A percentile compares a stretch with the other conserved stretches of the same genome.
These are phyloP conservation scores for Branchipolynoe longqiensis DNA, from an alignment of 2,888 invertebrate genomes.

Conservation along the genomic window DNA sequence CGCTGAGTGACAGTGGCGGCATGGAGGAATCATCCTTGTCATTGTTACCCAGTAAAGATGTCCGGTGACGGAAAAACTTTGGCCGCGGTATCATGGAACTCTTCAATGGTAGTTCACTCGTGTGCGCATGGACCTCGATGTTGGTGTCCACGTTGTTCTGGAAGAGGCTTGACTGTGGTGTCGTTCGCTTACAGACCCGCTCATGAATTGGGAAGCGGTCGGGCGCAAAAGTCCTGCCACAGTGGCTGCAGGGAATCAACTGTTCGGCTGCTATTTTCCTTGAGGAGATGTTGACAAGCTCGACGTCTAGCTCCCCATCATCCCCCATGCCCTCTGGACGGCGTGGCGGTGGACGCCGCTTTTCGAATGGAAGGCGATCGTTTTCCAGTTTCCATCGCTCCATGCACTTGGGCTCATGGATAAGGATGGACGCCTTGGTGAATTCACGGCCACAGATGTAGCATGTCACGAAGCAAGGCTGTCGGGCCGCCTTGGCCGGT, in stretches of 20 bases:
- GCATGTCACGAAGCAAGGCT: conserved; percentile 82
- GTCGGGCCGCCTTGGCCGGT: conserved; percentile 33
- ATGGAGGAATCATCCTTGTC: no score
- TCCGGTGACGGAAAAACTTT: no score
- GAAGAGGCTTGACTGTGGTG: no score
- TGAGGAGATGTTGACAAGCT: conserved; percentile 76
- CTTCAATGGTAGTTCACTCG: no score
- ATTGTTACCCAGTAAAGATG: no score
- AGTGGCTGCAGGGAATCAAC: conserved; percentile 64
- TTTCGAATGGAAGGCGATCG: conserved; percentile 83
- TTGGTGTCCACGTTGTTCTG: not conserved
- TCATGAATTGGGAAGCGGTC: conserved; percentile 65
- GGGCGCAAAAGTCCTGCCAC: conserved; percentile 64
- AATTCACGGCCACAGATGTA: conserved; percentile 86
- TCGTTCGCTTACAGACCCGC: conserved; percentile 53
- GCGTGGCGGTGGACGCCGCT: conserved; percentile 84
- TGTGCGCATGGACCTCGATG: not conserved
- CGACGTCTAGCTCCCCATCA: conserved; percentile 61
- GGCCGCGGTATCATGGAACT: no score
- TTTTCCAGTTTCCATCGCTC: conserved; percentile 85
- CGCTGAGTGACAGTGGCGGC: no score
- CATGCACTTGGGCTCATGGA: conserved; percentile 87
- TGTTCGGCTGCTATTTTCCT: conserved; percentile 60
- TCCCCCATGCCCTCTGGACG: conserved; percentile 83
- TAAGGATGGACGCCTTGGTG: conserved; percentile 85